phyloP scores from a whole-genome alignment of 2,797 vertebrate genomes.

The Mallotus villosus region DNA sequence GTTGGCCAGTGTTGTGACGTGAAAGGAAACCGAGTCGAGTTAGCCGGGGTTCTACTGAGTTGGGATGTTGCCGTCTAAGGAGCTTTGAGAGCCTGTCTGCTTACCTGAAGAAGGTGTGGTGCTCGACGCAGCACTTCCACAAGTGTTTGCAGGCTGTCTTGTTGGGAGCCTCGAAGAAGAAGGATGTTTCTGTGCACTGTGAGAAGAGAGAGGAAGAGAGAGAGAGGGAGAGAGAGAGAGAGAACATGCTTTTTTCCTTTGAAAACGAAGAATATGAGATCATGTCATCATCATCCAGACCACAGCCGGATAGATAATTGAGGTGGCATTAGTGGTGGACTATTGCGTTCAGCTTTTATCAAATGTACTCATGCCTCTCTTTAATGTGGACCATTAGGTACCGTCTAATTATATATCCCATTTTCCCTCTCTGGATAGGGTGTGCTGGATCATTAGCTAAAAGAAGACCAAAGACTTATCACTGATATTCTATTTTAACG shows the following conservation, averaged over 20 bases:
- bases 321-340: not conserved
- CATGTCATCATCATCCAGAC: not conserved
- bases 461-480: constrained; percentile 7
- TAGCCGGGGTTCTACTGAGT: not conserved
- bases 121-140: constrained; percentile 88
- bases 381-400: not conserved
- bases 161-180: constrained; percentile 84
- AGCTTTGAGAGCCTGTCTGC: constrained; percentile 12
- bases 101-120: constrained; percentile 88
- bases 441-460: not conserved
- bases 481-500: too few species aligned
- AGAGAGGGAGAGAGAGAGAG: not conserved
- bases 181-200: constrained; percentile 88
- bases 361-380: not conserved
- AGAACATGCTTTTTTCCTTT: too few species aligned
- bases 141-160: constrained; percentile 84
- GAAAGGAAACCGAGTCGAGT: not conserved
- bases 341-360: not conserved
- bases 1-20: not conserved
- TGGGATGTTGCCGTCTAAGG: not conserved
- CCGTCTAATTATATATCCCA: constrained; percentile 1
- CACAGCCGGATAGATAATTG: not conserved
- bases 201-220: constrained; percentile 22
- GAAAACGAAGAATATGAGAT: not conserved
- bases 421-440: not conserved